Conservation (phyloP, 2,797 vertebrate genomes). For the Eutrigla gurnardus region DNA sequence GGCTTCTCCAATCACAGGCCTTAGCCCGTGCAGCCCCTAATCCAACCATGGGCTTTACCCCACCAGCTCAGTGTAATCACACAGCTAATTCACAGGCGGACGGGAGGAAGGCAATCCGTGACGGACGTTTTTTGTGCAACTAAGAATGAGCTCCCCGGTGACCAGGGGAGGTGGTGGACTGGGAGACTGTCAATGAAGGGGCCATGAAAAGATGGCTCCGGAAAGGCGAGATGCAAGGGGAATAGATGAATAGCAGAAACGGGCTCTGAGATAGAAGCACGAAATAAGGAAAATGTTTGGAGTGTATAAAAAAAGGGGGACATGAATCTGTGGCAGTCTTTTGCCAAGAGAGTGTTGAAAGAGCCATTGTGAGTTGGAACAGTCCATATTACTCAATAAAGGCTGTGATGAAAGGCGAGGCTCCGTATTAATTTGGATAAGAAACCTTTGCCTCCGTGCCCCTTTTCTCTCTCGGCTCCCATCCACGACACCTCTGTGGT, state of each 20-base stretch:
- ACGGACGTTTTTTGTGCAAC: slow-evolving; percentile 85
- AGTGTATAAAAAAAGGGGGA: slow-evolving; percentile 41
- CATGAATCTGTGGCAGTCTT: slow-evolving; percentile 68
- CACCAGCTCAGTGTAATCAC: slow-evolving; percentile 85
- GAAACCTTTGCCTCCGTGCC: slow-evolving; percentile 81
- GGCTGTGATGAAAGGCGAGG: slow-evolving; percentile 74
- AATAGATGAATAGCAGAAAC: slow-evolving; percentile 74
- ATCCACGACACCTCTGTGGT: slow-evolving; percentile 83
- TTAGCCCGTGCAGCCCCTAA: slow-evolving; percentile 75
- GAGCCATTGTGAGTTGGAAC: slow-evolving; percentile 78
- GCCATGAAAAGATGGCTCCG: slow-evolving; percentile 73
- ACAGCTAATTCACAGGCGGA: slow-evolving; percentile 84
- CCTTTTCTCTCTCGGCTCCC: slow-evolving; percentile 84
- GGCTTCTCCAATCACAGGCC: slow-evolving; percentile 78
- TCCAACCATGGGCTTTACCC: slow-evolving; percentile 78
- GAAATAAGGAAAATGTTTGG: slow-evolving; percentile 76
- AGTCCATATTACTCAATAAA: slow-evolving; percentile 80
- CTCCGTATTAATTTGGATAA: slow-evolving; percentile 84
- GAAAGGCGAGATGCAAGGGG: slow-evolving; percentile 72
- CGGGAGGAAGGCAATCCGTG: slow-evolving; percentile 84
- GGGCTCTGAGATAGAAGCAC: slow-evolving; percentile 64
- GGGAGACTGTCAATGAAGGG: slow-evolving; percentile 77
- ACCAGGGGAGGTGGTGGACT: slow-evolving; percentile 72
- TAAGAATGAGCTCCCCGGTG: slow-evolving; percentile 83
- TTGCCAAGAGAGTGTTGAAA: slow-evolving; percentile 76